A percentile compares a stretch with the other conserved stretches of the same genome.
These are phyloP conservation scores for Enteromius argenteus DNA, from an alignment of 2,797 vertebrate genomes.

Conservation along the genomic window DNA sequence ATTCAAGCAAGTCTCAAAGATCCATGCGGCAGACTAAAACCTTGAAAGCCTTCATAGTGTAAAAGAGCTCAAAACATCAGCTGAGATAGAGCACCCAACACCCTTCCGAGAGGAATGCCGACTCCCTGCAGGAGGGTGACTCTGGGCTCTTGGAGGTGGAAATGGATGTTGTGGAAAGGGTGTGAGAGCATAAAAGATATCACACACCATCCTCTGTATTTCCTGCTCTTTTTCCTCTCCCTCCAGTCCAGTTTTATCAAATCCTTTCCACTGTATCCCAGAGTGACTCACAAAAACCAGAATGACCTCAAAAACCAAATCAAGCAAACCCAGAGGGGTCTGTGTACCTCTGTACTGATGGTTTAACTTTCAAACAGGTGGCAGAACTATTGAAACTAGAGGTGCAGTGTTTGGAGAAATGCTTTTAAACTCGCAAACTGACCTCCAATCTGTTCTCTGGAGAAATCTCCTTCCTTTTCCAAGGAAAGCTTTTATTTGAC, in stretches of 20 bases:
- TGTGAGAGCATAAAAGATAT: constrained; percentile 30
- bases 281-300: neutral
- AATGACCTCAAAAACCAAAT: neutral
- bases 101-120: neutral
- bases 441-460: constrained; percentile 1
- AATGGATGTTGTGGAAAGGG: constrained; percentile 34
- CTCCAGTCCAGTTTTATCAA: neutral
- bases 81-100: neutral
- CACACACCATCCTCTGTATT: constrained; percentile 16
- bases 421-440: constrained; percentile 10
- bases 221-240: constrained; percentile 15
- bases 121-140: neutral
- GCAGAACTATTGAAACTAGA: neutral
- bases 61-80: constrained; percentile 2
- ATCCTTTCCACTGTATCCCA: neutral
- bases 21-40: constrained; percentile 1
- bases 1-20: constrained; percentile 25
- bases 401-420: neutral
- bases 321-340: too few relatives aligned
- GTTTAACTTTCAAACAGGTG: neutral
- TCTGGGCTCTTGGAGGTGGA: neutral
- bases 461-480: neutral
- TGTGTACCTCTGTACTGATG: neutral
- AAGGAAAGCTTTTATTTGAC: constrained; percentile 20
- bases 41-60: neutral